Evolutionary conservation across 2,113 vertebrate genomes (phyloP).

Genomic region (Brachypodius melanocephalos): DNA sequence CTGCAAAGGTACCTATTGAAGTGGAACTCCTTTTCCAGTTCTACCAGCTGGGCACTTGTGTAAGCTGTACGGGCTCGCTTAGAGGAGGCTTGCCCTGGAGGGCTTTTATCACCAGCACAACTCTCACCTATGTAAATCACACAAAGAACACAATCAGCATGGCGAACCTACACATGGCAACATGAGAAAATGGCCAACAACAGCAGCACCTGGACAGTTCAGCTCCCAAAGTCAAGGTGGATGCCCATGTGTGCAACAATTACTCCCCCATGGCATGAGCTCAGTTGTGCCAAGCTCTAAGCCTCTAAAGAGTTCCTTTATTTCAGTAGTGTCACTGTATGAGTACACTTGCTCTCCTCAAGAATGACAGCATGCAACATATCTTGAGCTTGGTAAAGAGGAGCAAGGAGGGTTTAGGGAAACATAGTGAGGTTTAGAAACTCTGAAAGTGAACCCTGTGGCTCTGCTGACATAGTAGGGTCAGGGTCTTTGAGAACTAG

Average conservation of each 20-base stretch:
- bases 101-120: slow-evolving; percentile 95
- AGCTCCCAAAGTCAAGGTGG: neutral
- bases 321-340: neutral
- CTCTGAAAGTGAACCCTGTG: neutral
- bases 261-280: neutral
- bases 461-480: neutral
- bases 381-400: neutral
- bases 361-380: neutral
- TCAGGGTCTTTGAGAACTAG: neutral
- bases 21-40: slow-evolving; percentile 99
- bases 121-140: slow-evolving; percentile 88
- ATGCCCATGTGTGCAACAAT: accelerated
- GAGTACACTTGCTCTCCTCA: neutral
- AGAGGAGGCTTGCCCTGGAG: slow-evolving; percentile 89
- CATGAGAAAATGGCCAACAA: neutral
- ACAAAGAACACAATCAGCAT: slow-evolving; percentile 72
- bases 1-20: slow-evolving; percentile 98
- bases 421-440: neutral
- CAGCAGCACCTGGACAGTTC: neutral
- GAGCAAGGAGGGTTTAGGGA: neutral
- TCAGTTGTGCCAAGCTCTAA: neutral
- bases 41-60: slow-evolving; percentile 98
- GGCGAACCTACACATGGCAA: neutral
- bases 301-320: neutral
- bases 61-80: slow-evolving; percentile 97